Evolutionary conservation across 2,888 invertebrate species (phyloP).

Genomic region (Andrena minutula): DNA sequence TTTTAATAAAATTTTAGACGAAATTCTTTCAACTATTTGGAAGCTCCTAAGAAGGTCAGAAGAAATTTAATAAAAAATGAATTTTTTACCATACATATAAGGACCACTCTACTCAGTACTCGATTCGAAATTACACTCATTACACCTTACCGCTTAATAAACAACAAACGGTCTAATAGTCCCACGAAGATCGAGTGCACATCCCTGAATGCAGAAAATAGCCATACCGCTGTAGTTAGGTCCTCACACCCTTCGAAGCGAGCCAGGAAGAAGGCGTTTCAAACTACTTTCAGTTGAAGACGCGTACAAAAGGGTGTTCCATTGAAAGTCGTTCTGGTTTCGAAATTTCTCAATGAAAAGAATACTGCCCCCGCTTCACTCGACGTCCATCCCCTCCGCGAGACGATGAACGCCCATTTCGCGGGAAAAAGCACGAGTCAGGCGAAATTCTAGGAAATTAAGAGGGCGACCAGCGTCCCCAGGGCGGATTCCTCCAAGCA

Average conservation of each 20-base stretch:
- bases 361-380: slow-evolving; percentile 31
- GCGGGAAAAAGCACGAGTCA: slow-evolving; percentile 26
- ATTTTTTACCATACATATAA: too few relatives aligned
- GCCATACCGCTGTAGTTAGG: slow-evolving; percentile 34
- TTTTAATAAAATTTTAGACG: too few relatives aligned
- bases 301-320: slow-evolving; percentile 13
- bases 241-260: not conserved
- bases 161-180: slow-evolving; percentile 2
- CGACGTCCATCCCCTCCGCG: slow-evolving; percentile 33
- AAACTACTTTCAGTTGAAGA: slow-evolving; percentile 45
- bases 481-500: slow-evolving; percentile 39
- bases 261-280: not conserved
- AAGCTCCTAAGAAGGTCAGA: too few relatives aligned
- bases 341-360: slow-evolving; percentile 53
- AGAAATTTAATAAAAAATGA: too few relatives aligned
- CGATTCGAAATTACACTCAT: not conserved
- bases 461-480: slow-evolving; percentile 6
- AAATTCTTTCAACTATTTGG: too few relatives aligned
- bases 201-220: slow-evolving; percentile 31
- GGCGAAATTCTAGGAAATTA: slow-evolving; percentile 36
- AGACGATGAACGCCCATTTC: slow-evolving; percentile 33
- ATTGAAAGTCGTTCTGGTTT: slow-evolving; percentile 54
- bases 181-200: slow-evolving; percentile 14
- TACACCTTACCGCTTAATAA: not conserved
- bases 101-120: too few relatives aligned